Evolutionary conservation across 1,140 invertebrate species (phyloP), one percentile per base, ranked within the genome.

Genomic region (Drosophila repletoides): DNA sequence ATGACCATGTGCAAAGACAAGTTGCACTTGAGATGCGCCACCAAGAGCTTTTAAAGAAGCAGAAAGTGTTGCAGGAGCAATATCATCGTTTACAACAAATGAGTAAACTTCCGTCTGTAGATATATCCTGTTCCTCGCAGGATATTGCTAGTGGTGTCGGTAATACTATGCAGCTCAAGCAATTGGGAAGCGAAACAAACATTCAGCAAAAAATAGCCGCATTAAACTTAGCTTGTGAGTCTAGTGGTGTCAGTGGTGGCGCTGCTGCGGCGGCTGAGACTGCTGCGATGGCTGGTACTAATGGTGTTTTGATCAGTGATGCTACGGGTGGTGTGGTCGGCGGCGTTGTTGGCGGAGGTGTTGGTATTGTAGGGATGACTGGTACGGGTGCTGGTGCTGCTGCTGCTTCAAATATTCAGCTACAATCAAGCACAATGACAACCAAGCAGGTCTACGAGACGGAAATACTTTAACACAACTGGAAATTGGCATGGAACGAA

Each of bases 131-230:
- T 6, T 29, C 76, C 1, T 17, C 65, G 4, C 72, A 67, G 31
- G 72, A 71, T 3, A 36, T 15, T 12, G 91, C 92, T 12, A 92
- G 10, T 93, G 33, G 92, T 36, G 14, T 10, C 2, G 21, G 24
- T 17, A 46, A 5, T 10, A 59, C 31, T 93, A 66, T 92, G 93
- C 56, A 92, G 93, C 90, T 97, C 3, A 97, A 97, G 89, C 97
- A 97, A 86, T 96, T 95, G 0, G 96, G 96, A n/a, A 96, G 95
- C 72, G 96, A 97, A 87, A 95, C 95, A 15, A 97, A 97, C 89
- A 91, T 97, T 2, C 90, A 97, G 12, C 94, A 94, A n/a, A 97
- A 97, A 86, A 95, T 97, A 93, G 95, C 95, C 2, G 80, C 81
- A 7, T 24, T 86, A 4, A 86, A 72, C 21, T 51, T 87, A 14